Evolutionary conservation across 1,140 invertebrate genomes (phyloP).

Genomic region (Andrena cerasifolii): DNA sequence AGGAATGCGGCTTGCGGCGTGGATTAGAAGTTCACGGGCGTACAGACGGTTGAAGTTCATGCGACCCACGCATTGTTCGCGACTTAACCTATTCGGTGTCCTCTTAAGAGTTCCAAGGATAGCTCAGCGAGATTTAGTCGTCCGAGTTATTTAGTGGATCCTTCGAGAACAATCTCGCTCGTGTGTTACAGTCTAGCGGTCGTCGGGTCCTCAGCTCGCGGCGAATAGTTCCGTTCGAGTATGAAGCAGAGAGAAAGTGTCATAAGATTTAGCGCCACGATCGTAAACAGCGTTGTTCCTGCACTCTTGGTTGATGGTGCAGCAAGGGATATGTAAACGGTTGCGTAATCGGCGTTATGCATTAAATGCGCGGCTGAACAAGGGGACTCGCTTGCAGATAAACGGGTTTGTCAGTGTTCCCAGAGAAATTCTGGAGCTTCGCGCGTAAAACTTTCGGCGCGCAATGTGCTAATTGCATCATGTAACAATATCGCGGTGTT

Average conservation of each 20-base stretch:
- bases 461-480: no score
- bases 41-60: conserved; percentile 32
- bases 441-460: no score
- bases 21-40: conserved; percentile 60
- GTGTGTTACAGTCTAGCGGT: neutral
- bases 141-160: neutral
- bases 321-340: neutral
- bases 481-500: no score
- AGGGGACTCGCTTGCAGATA: neutral
- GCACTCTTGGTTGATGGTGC: neutral
- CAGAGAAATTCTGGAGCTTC: neutral
- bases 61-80: neutral
- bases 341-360: conserved; percentile 44
- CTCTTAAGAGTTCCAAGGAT: neutral
- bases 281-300: conserved; percentile 22
- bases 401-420: neutral
- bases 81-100: neutral
- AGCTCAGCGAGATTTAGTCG: conserved; percentile 2
- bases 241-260: conserved; percentile 58
- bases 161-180: neutral
- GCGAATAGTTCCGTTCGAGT: neutral
- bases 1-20: conserved; percentile 40
- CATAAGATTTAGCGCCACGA: conserved; percentile 37
- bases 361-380: neutral
- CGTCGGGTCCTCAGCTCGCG: neutral